phyloP scores from a whole-genome alignment of 2,797 vertebrate genomes.

The Falco naumanni region DNA sequence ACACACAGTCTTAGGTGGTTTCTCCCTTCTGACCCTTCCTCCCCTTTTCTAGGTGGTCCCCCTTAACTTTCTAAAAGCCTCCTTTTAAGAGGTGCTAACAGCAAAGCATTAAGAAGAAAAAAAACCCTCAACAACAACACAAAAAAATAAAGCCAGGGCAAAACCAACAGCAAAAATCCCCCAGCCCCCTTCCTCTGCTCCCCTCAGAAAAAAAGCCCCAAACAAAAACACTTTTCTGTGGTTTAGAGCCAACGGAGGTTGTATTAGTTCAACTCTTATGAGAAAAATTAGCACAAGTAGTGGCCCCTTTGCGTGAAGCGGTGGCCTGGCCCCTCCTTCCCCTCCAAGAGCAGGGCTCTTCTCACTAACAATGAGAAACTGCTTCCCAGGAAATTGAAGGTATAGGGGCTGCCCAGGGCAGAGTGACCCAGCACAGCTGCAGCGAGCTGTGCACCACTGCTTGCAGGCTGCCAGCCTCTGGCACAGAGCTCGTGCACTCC shows the following conservation, averaged over 20 bases:
- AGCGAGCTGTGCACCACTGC: neutral
- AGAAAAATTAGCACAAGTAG: constrained; percentile 34
- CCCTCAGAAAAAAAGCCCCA: neutral
- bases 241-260: neutral
- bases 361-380: constrained; percentile 27
- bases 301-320: neutral
- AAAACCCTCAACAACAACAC: neutral
- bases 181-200: neutral
- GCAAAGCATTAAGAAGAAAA: neutral
- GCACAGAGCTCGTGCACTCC: neutral
- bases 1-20: neutral
- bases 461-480: neutral
- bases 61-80: neutral
- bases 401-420: neutral
- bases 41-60: neutral
- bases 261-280: neutral
- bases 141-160: neutral
- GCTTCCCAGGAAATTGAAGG: constrained; percentile 67
- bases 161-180: neutral
- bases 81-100: neutral
- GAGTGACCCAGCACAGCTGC: neutral
- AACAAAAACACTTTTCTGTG: neutral
- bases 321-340: constrained; percentile 24
- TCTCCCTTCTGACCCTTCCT: neutral
- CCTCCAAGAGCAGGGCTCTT: neutral